Evolutionary conservation across 2,888 invertebrate genomes (phyloP).

Genomic region (Cylindroiulus punctatus): DNA sequence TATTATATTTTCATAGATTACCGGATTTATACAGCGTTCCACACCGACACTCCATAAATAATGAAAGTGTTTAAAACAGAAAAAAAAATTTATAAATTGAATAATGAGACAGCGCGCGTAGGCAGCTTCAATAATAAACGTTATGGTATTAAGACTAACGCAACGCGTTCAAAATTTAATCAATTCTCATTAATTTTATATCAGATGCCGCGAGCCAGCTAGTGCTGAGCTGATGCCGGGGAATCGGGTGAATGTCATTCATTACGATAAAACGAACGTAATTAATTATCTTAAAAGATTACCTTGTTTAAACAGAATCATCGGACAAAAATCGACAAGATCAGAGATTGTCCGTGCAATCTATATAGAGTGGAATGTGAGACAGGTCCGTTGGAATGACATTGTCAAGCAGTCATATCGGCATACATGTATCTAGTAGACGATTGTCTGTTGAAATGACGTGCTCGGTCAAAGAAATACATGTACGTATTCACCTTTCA

Average conservation of each 20-base stretch:
- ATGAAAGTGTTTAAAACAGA: neutral
- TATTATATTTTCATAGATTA: neutral
- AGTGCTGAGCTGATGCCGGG: conserved; percentile 22
- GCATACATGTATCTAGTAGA: too few relatives aligned
- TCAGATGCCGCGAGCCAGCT: neutral
- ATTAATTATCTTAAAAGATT: conserved; percentile 34
- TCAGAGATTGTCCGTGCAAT: too few relatives aligned
- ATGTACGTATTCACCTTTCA: too few relatives aligned
- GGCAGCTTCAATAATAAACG: neutral
- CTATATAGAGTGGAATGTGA: too few relatives aligned
- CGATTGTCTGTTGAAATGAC: too few relatives aligned
- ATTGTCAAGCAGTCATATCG: too few relatives aligned
- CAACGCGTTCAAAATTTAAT: neutral
- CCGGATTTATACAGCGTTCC: neutral
- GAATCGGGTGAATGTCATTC: conserved; percentile 8
- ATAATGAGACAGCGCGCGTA: neutral
- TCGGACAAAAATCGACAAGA: neutral
- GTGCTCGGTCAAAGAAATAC: too few relatives aligned
- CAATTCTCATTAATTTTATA: conserved; percentile 38
- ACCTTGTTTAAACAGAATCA: neutral
- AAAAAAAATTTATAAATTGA: neutral
- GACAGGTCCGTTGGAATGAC: too few relatives aligned
- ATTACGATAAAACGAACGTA: conserved; percentile 17
- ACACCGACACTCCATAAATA: neutral
- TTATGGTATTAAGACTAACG: neutral